Conservation (phyloP, 2,888 invertebrate genomes). For the Heliconius erato region DNA sequence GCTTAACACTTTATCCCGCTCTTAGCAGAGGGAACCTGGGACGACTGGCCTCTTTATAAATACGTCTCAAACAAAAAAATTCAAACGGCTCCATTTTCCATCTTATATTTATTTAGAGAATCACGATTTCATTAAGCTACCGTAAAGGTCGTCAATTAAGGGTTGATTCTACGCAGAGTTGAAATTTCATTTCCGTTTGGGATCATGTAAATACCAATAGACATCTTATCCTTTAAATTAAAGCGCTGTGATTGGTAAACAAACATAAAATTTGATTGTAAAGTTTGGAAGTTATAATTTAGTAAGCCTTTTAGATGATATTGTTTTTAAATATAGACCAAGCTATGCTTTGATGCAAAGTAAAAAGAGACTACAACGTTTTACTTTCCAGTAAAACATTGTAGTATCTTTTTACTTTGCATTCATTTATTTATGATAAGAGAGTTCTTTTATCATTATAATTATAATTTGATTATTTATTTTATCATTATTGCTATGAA, state of each 20-base stretch:
- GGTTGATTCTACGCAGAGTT: neutral
- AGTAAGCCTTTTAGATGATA: neutral
- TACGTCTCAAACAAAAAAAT: neutral
- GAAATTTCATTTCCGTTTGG: constrained; percentile 2
- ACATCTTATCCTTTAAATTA: constrained; percentile 12
- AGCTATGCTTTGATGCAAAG: no score
- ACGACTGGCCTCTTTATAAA: no score
- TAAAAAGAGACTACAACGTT: no score
- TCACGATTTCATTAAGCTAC: constrained; percentile 5
- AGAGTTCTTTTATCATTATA: neutral
- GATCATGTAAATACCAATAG: constrained; percentile 17
- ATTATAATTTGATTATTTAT: no score
- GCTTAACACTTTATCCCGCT: no score
- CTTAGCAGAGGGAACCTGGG: no score
- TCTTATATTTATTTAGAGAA: neutral
- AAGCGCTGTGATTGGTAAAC: neutral
- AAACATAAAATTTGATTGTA: neutral
- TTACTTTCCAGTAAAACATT: neutral
- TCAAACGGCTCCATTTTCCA: neutral
- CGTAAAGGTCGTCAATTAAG: constrained; percentile 12
- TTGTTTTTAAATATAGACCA: neutral
- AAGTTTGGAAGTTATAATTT: neutral
- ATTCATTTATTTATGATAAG: neutral
- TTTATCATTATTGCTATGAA: no score
- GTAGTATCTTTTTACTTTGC: neutral